Base-by-base conservation (phyloP, 1,140 invertebrate species). In the Aplysia californica region DNA sequence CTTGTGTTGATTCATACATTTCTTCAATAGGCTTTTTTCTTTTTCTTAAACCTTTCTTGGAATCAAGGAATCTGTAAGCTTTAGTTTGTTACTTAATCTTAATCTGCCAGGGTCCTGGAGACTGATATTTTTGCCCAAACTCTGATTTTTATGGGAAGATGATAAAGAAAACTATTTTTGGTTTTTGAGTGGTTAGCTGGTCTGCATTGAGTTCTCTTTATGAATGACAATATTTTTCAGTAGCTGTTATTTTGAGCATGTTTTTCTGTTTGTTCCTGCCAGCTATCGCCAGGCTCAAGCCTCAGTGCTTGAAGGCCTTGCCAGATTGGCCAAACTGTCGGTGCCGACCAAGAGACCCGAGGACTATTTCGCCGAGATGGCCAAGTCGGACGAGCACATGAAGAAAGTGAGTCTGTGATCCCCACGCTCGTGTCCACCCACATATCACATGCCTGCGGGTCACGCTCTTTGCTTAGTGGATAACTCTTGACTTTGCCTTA, bases 351-450 rank as follows among this genome's bases (percentile, higher is more conserved):
- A 93, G 85, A 92, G 96, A 74, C 98, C 98, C 0, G 94, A 96
- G 38, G 98, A 99, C 90, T 99, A 98, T 90, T 99, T 98, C 91
- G 98, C 98, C 0, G 95, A 99, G 92, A 99, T 99, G 98, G 96
- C 96, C 1, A 99, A 99, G 89, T 93, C 95, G 65, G 98, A 99
- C 91, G 92, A 93, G 55, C 98, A 99, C 81, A 99, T 99, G 98
- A 96, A 98, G 85, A 98, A 97, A 89, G 93, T 94, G 83, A 61
- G 84, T 81, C 23, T 41, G n/a, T n/a, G n/a, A n/a, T n/a, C n/a
- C n/a, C n/a, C n/a, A n/a, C n/a, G n/a, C n/a, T n/a, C n/a, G n/a
- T n/a, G n/a, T n/a, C n/a, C n/a, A n/a, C n/a, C n/a, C n/a, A n/a
- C n/a, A n/a, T n/a, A n/a, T n/a, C n/a, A n/a, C n/a, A n/a, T n/a